Base-by-base conservation (phyloP, 2,113 vertebrate genomes). In the Peucedramus taeniatus region DNA sequence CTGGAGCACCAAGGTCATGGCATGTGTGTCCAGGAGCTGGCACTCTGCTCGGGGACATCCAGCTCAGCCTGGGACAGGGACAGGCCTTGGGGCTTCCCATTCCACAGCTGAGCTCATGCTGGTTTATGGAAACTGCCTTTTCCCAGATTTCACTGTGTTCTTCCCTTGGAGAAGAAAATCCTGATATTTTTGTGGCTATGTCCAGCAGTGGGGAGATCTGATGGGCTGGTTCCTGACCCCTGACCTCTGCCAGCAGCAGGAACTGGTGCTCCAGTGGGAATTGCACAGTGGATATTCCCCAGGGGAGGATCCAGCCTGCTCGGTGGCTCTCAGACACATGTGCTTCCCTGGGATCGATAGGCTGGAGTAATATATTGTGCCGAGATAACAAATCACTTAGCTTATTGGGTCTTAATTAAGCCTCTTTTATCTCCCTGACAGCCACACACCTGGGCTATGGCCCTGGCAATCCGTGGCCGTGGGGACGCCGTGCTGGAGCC, bases 361-460 rank as follows among this genome's bases (percentile, higher is more conserved):
- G 96, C 95, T 89, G 95, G 57, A 96, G 95, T 96, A 96, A 97
- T 96, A 97, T 97, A 98, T 97, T 83, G 93, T 93, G 15, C 93
- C 47, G 27, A 97, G 97, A 98, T 97, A 97, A 98, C 97, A 98
- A 98, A 98, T 98, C 98, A 97, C 97, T 94, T 91, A n/a, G 81
- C 96, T 98, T 97, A 98, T 98, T 98, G 98, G 96, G 97, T 96
- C 97, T 98, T 98, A 98, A 98, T 98, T 98, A 98, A 93, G 89
- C 81, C 96, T 96, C 98, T 96, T 98, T 97, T 96, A 97, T 98
- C 97, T 98, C 96, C 72, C 4, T 97, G 98, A 98, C 98, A 97
- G 96, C 89, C 65, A 44, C 15, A 93, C 98, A 98, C 97, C 97
- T 98, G 98, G 97, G 97, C 97, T 96, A 33, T 6, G 15, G 61